These are phyloP conservation scores for Melanotaenia trifasciata DNA, from an alignment of 2,797 vertebrate genomes.

Conservation along the genomic window DNA sequence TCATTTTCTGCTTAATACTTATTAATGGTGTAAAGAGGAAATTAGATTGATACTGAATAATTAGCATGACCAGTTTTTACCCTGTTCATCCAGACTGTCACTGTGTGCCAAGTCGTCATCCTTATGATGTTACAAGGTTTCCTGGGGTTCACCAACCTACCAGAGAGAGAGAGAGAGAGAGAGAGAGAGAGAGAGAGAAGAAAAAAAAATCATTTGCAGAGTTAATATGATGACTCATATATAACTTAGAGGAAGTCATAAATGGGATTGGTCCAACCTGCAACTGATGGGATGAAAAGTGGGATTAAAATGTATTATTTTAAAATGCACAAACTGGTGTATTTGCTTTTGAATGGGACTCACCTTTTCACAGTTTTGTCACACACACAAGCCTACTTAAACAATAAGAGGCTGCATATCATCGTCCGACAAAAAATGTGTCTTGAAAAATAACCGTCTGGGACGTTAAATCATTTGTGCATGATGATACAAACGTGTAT, in stretches of 20 bases:
- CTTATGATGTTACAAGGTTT: constrained; percentile 43
- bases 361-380: constrained; percentile 38
- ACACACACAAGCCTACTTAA: constrained; percentile 13
- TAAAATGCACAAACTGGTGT: constrained; percentile 29
- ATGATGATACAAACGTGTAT: constrained; percentile 63
- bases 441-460: constrained; percentile 21
- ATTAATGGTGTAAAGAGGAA: constrained; percentile 50
- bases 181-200: constrained; percentile 29
- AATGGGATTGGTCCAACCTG: constrained; percentile 41
- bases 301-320: constrained; percentile 18
- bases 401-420: constrained; percentile 25
- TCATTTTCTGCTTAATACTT: constrained; percentile 65
- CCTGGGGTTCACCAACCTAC: constrained; percentile 44
- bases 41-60: constrained; percentile 46
- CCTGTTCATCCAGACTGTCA: constrained; percentile 25
- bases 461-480: constrained; percentile 40
- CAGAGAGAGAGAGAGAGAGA: constrained; percentile 40
- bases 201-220: constrained; percentile 54
- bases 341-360: constrained; percentile 28
- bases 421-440: constrained; percentile 30
- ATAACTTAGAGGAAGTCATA: constrained; percentile 39
- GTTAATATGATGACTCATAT: constrained; percentile 65
- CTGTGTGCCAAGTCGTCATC: constrained; percentile 54
- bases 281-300: constrained; percentile 39
- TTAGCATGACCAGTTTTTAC: constrained; percentile 30